phyloP scores from a whole-genome alignment of 2,888 invertebrate genomes.

The Hermodice carunculata region DNA sequence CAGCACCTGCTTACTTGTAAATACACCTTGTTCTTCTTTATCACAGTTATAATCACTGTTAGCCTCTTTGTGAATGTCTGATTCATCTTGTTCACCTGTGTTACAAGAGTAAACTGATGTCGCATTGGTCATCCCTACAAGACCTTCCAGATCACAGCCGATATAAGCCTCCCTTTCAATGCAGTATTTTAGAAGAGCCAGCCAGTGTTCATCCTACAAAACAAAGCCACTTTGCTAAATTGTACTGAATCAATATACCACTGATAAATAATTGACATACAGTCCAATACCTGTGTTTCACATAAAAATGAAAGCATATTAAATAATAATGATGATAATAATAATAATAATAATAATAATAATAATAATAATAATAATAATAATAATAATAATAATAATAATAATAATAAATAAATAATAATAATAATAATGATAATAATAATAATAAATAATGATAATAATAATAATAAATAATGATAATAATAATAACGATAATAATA shows the following conservation, averaged over 20 bases:
- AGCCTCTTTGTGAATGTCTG: no score
- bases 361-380: background rate
- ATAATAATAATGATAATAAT: constrained; percentile 1
- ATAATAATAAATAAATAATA: background rate
- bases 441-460: no score
- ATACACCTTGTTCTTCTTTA: no score
- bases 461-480: no score
- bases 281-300: background rate
- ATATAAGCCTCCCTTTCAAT: constrained; percentile 56
- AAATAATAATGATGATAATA: constrained; percentile 2
- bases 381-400: background rate
- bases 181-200: constrained; percentile 55
- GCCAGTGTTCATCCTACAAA: constrained; percentile 63
- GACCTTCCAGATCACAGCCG: constrained; percentile 66
- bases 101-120: no score
- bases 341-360: background rate
- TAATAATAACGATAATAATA: background rate
- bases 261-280: background rate
- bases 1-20: no score
- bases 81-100: no score
- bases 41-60: no score
- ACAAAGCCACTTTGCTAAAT: constrained; percentile 7
- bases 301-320: background rate
- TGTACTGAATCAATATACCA: background rate
- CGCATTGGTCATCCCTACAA: no score